Conservation (phyloP, 1,140 invertebrate species). For the Cydia pomonella region DNA sequence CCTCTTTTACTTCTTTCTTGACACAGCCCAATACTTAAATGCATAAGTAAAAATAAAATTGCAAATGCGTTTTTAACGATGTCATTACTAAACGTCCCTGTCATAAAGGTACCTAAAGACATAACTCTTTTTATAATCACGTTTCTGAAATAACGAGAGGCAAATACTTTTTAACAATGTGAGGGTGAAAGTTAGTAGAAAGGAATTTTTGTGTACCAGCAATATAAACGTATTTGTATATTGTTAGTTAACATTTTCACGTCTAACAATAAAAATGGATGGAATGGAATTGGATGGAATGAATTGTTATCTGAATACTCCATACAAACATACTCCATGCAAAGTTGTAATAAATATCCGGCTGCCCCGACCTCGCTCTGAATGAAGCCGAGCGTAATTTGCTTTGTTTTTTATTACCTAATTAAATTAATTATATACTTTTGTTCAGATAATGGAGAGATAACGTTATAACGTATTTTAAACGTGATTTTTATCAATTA, state of each 20-base stretch:
- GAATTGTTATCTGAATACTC: no score
- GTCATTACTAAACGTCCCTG: not conserved
- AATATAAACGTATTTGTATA: no score
- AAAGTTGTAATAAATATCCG: constrained; percentile 23
- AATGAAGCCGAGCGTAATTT: constrained; percentile 18
- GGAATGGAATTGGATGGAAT: no score
- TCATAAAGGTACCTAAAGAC: not conserved
- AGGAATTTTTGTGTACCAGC: no score
- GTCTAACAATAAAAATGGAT: no score
- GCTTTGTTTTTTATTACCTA: constrained; percentile 13
- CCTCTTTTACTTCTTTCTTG: not conserved
- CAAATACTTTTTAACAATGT: no score
- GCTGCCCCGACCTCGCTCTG: constrained; percentile 14
- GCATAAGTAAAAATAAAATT: constrained; percentile 2
- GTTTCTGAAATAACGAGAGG: not conserved
- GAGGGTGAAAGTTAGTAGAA: no score
- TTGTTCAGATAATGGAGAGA: not conserved
- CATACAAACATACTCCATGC: no score
- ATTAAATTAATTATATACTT: constrained; percentile 20
- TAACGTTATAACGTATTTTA: not conserved
- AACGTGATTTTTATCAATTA: not conserved
- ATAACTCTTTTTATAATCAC: not conserved
- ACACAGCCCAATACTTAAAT: not conserved
- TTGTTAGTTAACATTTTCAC: no score
- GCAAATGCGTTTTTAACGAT: constrained; percentile 26